These are phyloP conservation scores for Scophthalmus maximus DNA, from an alignment of 2,113 vertebrate species.

Conservation along the genomic window DNA sequence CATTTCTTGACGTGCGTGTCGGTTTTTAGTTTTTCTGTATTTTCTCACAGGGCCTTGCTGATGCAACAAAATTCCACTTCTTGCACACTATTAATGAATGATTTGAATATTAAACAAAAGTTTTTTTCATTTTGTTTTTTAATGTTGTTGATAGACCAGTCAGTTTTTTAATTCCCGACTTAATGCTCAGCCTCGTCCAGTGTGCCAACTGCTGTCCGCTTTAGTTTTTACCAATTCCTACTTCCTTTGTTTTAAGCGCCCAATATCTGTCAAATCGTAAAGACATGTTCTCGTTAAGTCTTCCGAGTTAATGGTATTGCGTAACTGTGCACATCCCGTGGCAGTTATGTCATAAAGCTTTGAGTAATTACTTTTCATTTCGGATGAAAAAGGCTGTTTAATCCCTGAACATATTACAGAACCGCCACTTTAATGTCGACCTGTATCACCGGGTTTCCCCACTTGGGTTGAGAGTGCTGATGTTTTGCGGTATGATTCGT, in stretches of 20 bases:
- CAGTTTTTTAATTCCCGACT: not conserved
- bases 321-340: slow-evolving; percentile 48
- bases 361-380: slow-evolving; percentile 73
- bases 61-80: not conserved
- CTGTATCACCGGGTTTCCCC: slow-evolving; percentile 16
- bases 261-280: slow-evolving; percentile 27
- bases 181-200: not conserved
- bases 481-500: too few relatives aligned
- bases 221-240: not conserved
- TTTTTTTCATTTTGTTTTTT: not conserved
- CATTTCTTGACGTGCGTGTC: not conserved
- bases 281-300: slow-evolving; percentile 21
- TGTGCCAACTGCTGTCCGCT: not conserved
- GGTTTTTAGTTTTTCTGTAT: not conserved
- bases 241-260: slow-evolving; percentile 22
- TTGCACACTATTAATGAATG: slow-evolving; percentile 16
- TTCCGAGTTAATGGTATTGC: slow-evolving; percentile 65
- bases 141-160: not conserved
- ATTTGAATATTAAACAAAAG: slow-evolving; percentile 36
- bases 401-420: slow-evolving; percentile 58
- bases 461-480: slow-evolving; percentile 5
- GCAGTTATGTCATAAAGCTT: slow-evolving; percentile 75
- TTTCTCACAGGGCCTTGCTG: not conserved
- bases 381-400: slow-evolving; percentile 50
- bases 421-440: not conserved